phyloP scores from a whole-genome alignment of 1,140 invertebrate species.

The Scaptomyza pallida region DNA sequence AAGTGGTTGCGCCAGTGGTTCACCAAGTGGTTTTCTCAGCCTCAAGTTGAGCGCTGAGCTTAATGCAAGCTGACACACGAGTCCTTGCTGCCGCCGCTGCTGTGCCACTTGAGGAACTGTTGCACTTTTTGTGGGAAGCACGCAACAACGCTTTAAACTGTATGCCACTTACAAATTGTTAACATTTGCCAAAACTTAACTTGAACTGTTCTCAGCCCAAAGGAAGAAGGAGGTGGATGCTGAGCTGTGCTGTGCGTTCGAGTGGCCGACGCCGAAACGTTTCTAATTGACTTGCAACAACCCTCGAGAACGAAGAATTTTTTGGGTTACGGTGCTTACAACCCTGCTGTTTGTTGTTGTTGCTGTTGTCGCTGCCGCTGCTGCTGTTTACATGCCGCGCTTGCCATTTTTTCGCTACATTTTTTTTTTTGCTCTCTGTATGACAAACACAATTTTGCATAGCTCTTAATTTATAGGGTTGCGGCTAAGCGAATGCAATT shows the following conservation, averaged over 20 bases:
- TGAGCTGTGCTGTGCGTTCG: slow-evolving; percentile 5
- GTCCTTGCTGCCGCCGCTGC: slow-evolving; percentile 5
- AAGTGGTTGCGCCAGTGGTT: slow-evolving; percentile 10
- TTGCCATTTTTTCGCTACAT: slow-evolving; percentile 72
- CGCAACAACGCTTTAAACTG: slow-evolving; percentile 51
- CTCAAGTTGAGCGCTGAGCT: slow-evolving; percentile 44
- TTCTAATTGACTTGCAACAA: slow-evolving; percentile 54
- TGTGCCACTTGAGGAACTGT: slow-evolving; percentile 58
- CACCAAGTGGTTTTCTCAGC: not conserved
- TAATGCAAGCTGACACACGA: slow-evolving; percentile 78
- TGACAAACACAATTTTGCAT: slow-evolving; percentile 62
- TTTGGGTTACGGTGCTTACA: not conserved
- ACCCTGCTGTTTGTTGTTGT: slow-evolving; percentile 61
- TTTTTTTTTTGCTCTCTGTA: slow-evolving; percentile 33
- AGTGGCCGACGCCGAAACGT: slow-evolving; percentile 41
- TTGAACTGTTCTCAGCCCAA: slow-evolving; percentile 12
- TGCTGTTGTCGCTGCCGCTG: slow-evolving; percentile 36
- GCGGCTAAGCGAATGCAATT: slow-evolving; percentile 78
- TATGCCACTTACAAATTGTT: slow-evolving; percentile 74
- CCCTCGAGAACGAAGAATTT: slow-evolving; percentile 13
- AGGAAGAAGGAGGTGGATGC: slow-evolving; percentile 19
- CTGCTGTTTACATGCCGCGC: slow-evolving; percentile 66
- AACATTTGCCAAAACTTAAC: slow-evolving; percentile 61
- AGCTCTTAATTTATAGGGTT: slow-evolving; percentile 78
- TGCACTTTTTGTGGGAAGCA: slow-evolving; percentile 73